Evolutionary conservation across 2,888 invertebrate species (phyloP), one percentile per base, ranked within the genome.

Genomic region (Acanthococcus lagerstroemiae): DNA sequence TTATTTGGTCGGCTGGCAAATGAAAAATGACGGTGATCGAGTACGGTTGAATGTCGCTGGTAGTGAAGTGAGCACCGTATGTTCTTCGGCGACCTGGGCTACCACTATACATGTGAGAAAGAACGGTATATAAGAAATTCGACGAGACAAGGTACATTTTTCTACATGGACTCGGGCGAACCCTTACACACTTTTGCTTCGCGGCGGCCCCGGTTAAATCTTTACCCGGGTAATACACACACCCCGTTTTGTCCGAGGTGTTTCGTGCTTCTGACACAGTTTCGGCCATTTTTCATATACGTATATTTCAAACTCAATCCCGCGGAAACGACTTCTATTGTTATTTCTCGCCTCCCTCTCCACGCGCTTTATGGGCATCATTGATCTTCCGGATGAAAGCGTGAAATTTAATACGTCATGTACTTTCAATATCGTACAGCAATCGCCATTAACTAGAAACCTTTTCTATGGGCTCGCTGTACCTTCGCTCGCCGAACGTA

Each of bases 271-370:
- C 55, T 55, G 55, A 55, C 55, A 55, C 30, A 25, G 24, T 55
- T 55, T 55, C 21, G n/a, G 30, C 30, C 55, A 55, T 55, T 55
- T 55, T 55, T 55, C 55, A 55, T 55, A 50, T 9, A 50, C 30
- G 27, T 55, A 25, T 30, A 55, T 55, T 55, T 55, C 55, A 24
- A 55, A 26, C 55, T 55, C 55, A 55, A 55, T 55, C 17, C 26
- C 27, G 22, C 21, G 55, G 55, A 55, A 55, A 55, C 26, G 15
- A 27, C 26, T 55, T 55, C 55, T 24, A 55, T 55, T 55, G 55
- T 55, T 5, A 25, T 55, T n/a, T 17, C 12, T n/a, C n/a, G n/a
- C n/a, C n/a, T 37, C n/a, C n/a, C 15, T 37, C n/a, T 37, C n/a
- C 37, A 15, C n/a, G n/a, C 37, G 37, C 37, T 37, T 37, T 37